These are phyloP conservation scores for Conus canariensis DNA, from an alignment of 2,888 invertebrate species.

Conservation along the genomic window DNA sequence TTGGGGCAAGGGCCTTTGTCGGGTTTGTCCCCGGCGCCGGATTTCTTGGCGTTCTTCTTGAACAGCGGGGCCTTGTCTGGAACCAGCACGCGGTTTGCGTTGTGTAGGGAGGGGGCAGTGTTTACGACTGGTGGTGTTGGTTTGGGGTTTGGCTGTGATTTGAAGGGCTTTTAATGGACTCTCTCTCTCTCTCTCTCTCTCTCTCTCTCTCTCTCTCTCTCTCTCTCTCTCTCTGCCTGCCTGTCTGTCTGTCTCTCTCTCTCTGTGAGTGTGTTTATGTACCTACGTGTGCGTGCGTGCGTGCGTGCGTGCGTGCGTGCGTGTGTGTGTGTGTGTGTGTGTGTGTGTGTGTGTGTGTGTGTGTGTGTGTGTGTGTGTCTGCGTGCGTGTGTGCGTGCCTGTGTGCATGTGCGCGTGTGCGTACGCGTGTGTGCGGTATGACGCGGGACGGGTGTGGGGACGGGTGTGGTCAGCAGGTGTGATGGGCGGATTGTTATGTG, in stretches of 20 bases:
- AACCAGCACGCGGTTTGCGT: background rate
- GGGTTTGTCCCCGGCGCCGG: background rate
- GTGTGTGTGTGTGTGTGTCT: too few species aligned
- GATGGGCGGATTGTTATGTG: too few species aligned
- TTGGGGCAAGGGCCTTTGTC: background rate
- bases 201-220: background rate
- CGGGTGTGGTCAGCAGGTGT: too few species aligned
- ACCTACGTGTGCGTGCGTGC: too few species aligned
- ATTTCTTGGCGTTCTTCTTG: constrained; percentile 18
- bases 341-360: too few species aligned
- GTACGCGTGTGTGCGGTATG: too few species aligned
- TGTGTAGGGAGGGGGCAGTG: background rate
- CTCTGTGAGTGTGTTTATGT: background rate
- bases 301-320: too few species aligned
- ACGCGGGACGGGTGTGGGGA: too few species aligned
- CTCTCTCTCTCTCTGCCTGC: background rate
- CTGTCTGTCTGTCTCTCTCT: background rate
- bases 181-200: background rate
- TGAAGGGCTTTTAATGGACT: too few species aligned
- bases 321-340: too few species aligned
- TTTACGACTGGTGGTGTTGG: background rate
- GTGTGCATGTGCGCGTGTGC: too few species aligned
- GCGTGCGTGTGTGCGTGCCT: too few species aligned
- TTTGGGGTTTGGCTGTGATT: background rate
- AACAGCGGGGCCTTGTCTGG: background rate